Evolutionary conservation across 2,888 invertebrate species (phyloP), one percentile per base, ranked within the genome.

Genomic region (Hypomecis atomaria): DNA sequence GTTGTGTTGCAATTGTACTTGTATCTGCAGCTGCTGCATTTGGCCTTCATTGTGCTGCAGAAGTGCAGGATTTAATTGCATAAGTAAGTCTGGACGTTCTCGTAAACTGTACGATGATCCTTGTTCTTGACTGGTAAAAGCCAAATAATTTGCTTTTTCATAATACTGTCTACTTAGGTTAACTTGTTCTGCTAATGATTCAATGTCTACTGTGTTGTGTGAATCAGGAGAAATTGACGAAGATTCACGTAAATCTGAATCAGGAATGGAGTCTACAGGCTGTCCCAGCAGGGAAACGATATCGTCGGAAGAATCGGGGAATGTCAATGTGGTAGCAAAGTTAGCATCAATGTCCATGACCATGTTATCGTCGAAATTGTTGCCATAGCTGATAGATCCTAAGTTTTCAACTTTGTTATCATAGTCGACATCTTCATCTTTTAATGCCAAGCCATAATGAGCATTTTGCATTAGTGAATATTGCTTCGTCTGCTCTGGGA

Each of bases 281-380:
- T 96, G 94, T 78, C 96, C 96, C 65, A 97, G 89, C 82, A 97
- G 96, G 60, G 94, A 94, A 65, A 95, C 95, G 56, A 97, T 93
- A 78, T 97, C 97, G 13, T 96, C 96, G 0, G 96, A 95, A 0
- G 97, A 96, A 81, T 97, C 97, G 52, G 96, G 95, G 81, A 97
- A 96, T 56, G 97, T 96, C 59, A 97, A 85, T 0, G 97, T 96
- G 3, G 96, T 96, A 7, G 96, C 95, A 82, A 97, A 97, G 38
- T 96, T 96, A 86, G 97, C 95, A 40, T 95, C 96, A 93, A 97
- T 95, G 79, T 97, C 97, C 10, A 96, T 96, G 94, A 97, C 97
- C 94, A 97, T 96, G 6, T 96, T 95, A 74, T 96, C 96, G 73
- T 96, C 96, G 76, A 96, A 96, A 73, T 94, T 94, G 44, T 94